Conservation (phyloP, 1,140 invertebrate genomes). For the Nixonia krombeini region DNA sequence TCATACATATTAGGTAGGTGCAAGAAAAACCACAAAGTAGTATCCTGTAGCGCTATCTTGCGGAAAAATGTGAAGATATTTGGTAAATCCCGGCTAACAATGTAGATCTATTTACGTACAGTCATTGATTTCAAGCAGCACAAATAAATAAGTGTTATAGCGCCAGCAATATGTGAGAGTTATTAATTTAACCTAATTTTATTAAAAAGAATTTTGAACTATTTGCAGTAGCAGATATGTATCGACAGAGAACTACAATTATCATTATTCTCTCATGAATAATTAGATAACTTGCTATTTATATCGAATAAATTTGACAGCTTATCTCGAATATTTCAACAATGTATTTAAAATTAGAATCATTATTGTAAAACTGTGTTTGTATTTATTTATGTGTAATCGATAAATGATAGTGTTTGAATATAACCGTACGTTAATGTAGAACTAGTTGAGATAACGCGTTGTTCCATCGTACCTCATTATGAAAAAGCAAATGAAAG, state of each 20-base stretch:
- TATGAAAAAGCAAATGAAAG: background rate
- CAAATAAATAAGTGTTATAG: slow-evolving; percentile 35
- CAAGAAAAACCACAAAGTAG: too few species aligned
- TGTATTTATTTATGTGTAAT: slow-evolving; percentile 40
- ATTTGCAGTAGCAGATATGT: background rate
- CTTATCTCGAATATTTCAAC: background rate
- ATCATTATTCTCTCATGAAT: background rate
- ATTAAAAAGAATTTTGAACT: slow-evolving; percentile 16
- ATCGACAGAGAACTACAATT: slow-evolving; percentile 1
- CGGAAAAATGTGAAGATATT: too few species aligned
- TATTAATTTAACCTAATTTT: slow-evolving; percentile 32
- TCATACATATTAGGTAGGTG: too few species aligned
- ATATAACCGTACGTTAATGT: slow-evolving; percentile 34
- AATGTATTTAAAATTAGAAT: slow-evolving; percentile 24
- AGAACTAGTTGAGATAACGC: background rate
- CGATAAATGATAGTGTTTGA: slow-evolving; percentile 36
- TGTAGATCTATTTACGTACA: background rate
- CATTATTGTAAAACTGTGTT: slow-evolving; percentile 12
- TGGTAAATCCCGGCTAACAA: too few species aligned
- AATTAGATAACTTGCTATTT: background rate
- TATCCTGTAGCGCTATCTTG: too few species aligned
- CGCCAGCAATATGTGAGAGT: slow-evolving; percentile 40
- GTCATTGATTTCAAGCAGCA: background rate
- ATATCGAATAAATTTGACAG: background rate
- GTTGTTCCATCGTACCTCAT: background rate